Evolutionary conservation across 2,113 vertebrate genomes (phyloP).

Genomic region (Gallinago paraguaiae): DNA sequence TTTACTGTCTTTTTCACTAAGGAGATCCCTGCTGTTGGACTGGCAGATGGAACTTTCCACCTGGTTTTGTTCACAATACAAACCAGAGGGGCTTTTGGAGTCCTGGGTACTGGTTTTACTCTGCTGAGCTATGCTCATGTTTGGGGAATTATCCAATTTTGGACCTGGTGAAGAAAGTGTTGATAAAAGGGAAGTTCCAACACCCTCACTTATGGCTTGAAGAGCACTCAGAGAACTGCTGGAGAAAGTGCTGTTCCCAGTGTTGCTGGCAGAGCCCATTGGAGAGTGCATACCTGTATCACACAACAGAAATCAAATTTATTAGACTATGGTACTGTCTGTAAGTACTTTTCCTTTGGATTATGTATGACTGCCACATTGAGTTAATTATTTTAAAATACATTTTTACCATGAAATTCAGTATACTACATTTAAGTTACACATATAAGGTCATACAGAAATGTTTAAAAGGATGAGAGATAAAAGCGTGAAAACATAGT

Average conservation of each 20-base stretch:
- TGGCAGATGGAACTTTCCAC: slow-evolving; percentile 87
- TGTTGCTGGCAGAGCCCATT: slow-evolving; percentile 81
- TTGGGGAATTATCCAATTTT: slow-evolving; percentile 89
- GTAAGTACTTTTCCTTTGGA: not conserved
- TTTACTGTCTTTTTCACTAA: slow-evolving; percentile 79
- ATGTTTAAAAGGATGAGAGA: not conserved
- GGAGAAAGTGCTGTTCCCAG: slow-evolving; percentile 84
- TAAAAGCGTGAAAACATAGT: not conserved
- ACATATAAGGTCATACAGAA: not conserved
- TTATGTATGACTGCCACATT: not conserved
- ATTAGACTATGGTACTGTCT: not conserved
- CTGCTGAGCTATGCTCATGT: slow-evolving; percentile 82
- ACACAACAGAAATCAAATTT: not conserved
- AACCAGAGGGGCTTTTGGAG: slow-evolving; percentile 86
- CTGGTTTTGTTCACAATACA: slow-evolving; percentile 82
- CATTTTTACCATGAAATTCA: not conserved
- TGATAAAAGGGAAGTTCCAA: slow-evolving; percentile 90
- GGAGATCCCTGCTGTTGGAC: slow-evolving; percentile 83
- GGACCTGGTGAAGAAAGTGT: slow-evolving; percentile 90
- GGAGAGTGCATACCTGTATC: slow-evolving; percentile 89
- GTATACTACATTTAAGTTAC: not conserved
- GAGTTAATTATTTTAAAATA: not conserved
- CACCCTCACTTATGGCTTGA: slow-evolving; percentile 97
- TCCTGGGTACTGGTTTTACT: slow-evolving; percentile 81
- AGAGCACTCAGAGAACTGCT: slow-evolving; percentile 96